phyloP scores from a whole-genome alignment of 2,113 vertebrate genomes.

The Brienomyrus longianalis region DNA sequence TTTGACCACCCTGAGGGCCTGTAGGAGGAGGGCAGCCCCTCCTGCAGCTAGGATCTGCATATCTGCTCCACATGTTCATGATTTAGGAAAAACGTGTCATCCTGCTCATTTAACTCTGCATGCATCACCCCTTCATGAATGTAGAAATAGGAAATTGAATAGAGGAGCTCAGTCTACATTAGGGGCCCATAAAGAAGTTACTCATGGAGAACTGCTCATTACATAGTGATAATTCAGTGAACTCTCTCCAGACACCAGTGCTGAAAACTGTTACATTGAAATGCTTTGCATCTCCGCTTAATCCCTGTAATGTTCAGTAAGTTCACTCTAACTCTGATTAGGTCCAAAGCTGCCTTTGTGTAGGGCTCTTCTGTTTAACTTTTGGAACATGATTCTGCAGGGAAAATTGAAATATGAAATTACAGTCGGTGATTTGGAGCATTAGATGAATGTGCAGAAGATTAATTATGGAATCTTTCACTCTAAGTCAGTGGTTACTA shows the following conservation, averaged over 20 bases:
- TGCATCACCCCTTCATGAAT: background rate
- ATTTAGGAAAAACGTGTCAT: background rate
- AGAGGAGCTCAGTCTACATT: background rate
- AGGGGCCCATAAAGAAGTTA: background rate
- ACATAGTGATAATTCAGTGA: conserved; percentile 12
- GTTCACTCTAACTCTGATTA: background rate
- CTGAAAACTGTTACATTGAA: background rate
- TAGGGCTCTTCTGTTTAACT: background rate
- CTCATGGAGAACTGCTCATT: background rate
- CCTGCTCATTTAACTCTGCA: background rate
- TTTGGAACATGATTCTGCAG: background rate
- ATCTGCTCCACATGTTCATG: background rate
- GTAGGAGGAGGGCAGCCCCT: background rate
- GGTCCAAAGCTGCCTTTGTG: background rate
- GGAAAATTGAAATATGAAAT: background rate
- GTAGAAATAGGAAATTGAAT: background rate
- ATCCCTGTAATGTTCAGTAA: background rate
- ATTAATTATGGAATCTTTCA: background rate
- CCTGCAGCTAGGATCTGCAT: background rate
- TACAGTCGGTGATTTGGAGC: background rate
- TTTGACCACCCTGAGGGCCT: too few species aligned
- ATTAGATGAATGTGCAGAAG: background rate
- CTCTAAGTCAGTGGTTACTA: background rate
- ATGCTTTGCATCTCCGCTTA: background rate
- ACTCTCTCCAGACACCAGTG: background rate